Percentiles rank a stretch among this genome's conserved stretches.
Conservation (phyloP, 2,888 invertebrate genomes). For the Rhagonycha fulva region DNA sequence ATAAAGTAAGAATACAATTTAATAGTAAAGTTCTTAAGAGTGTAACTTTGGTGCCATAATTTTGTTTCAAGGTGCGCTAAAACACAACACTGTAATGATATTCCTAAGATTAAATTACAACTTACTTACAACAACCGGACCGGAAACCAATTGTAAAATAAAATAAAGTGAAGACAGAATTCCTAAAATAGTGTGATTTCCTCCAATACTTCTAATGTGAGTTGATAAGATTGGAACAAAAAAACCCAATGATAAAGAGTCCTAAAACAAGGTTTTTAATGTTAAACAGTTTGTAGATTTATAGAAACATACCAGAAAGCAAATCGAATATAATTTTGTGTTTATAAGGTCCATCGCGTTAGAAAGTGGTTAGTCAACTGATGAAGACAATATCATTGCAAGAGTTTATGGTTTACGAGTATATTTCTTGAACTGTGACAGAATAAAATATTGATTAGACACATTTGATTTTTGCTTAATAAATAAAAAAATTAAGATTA, state of each 20-base stretch:
- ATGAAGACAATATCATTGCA: slow-evolving; percentile 1
- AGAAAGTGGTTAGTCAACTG: background rate
- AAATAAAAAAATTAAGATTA: background rate
- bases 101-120: background rate
- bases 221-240: slow-evolving; percentile 15
- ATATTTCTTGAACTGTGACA: background rate
- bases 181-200: slow-evolving; percentile 45
- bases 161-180: slow-evolving; percentile 63
- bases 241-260: slow-evolving; percentile 13
- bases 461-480: background rate
- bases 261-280: slow-evolving; percentile 6
- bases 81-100: slow-evolving; percentile 38
- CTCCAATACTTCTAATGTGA: slow-evolving; percentile 12
- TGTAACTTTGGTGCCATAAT: slow-evolving; percentile 60
- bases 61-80: slow-evolving; percentile 65
- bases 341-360: slow-evolving; percentile 6
- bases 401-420: background rate
- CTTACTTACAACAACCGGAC: slow-evolving; percentile 61
- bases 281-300: background rate
- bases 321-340: slow-evolving; percentile 8
- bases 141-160: slow-evolving; percentile 62
- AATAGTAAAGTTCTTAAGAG: slow-evolving; percentile 56
- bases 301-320: slow-evolving; percentile 11
- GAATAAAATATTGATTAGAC: background rate
- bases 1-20: slow-evolving; percentile 57